Conservation (phyloP, 2,888 invertebrate genomes). For the Agrilus cyanescens region DNA sequence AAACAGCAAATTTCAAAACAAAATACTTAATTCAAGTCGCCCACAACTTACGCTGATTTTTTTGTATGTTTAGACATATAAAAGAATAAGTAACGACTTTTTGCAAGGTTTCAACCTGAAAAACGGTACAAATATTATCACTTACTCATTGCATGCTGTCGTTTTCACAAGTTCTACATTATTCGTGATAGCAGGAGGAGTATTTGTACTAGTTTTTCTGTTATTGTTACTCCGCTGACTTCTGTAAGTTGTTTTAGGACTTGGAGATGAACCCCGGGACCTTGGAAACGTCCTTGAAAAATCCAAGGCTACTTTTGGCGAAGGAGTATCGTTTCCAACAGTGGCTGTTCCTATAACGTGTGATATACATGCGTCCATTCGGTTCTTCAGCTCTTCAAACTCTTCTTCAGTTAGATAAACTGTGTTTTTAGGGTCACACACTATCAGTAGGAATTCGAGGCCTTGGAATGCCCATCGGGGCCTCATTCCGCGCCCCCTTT, state of each 20-base stretch:
- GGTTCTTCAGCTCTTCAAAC: slow-evolving; percentile 66
- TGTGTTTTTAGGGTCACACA: slow-evolving; percentile 76
- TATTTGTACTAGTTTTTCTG: slow-evolving; percentile 30
- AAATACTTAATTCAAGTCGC: too few species aligned
- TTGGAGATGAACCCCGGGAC: slow-evolving; percentile 32
- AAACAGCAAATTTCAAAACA: too few species aligned
- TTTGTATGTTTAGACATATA: too few species aligned
- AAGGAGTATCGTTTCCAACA: slow-evolving; percentile 29
- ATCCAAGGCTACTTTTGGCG: slow-evolving; percentile 28
- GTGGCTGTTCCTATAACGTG: slow-evolving; percentile 53
- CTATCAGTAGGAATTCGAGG: slow-evolving; percentile 72
- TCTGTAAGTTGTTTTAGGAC: slow-evolving; percentile 30
- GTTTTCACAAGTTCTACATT: too few species aligned
- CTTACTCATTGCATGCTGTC: too few species aligned
- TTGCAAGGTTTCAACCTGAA: too few species aligned
- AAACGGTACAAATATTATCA: too few species aligned
- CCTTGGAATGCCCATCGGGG: slow-evolving; percentile 87
- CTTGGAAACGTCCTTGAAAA: slow-evolving; percentile 23
- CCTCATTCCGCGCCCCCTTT: slow-evolving; percentile 64
- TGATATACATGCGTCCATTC: slow-evolving; percentile 76
- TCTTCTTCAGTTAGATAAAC: slow-evolving; percentile 62
- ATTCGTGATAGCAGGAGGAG: slow-evolving; percentile 15
- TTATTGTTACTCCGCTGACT: slow-evolving; percentile 27
- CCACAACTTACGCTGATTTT: too few species aligned
- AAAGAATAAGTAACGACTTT: too few species aligned